A percentile compares a stretch with the other conserved stretches of the same genome.
Conservation (phyloP, 2,888 invertebrate genomes). For the Apodemia mormo region DNA sequence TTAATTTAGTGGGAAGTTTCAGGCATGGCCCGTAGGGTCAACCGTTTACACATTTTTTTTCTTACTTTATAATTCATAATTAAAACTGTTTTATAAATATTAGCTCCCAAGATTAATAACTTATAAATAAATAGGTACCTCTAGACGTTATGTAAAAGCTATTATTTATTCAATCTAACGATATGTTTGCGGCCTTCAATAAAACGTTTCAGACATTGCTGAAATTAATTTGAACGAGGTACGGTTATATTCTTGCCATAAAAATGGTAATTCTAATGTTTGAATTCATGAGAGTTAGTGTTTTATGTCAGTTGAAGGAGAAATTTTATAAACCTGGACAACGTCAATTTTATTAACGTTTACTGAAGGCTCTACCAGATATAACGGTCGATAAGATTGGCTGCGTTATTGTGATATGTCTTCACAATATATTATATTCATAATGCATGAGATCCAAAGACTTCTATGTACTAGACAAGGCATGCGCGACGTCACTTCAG, state of each 20-base stretch:
- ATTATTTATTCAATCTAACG: not conserved
- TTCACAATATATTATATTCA: not conserved
- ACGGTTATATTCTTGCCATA: not conserved
- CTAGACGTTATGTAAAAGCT: not conserved
- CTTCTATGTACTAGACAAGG: too few relatives aligned
- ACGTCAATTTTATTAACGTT: not conserved
- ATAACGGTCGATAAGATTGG: not conserved
- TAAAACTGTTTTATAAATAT: too few relatives aligned
- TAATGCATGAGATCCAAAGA: not conserved
- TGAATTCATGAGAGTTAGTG: not conserved
- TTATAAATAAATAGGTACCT: too few relatives aligned
- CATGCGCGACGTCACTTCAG: too few relatives aligned
- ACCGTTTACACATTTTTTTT: too few relatives aligned
- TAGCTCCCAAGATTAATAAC: too few relatives aligned
- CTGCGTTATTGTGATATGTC: not conserved
- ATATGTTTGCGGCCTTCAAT: not conserved
- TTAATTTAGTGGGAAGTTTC: too few relatives aligned
- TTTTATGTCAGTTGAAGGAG: not conserved
- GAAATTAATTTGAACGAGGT: not conserved
- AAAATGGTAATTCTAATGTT: conserved; percentile 3
- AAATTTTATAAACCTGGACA: not conserved
- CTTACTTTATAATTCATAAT: too few relatives aligned
- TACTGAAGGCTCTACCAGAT: not conserved
- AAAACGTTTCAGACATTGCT: not conserved
- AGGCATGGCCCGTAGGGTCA: too few relatives aligned